phyloP scores from a whole-genome alignment of 2,888 invertebrate genomes.

The Patella ulyssiponensis region DNA sequence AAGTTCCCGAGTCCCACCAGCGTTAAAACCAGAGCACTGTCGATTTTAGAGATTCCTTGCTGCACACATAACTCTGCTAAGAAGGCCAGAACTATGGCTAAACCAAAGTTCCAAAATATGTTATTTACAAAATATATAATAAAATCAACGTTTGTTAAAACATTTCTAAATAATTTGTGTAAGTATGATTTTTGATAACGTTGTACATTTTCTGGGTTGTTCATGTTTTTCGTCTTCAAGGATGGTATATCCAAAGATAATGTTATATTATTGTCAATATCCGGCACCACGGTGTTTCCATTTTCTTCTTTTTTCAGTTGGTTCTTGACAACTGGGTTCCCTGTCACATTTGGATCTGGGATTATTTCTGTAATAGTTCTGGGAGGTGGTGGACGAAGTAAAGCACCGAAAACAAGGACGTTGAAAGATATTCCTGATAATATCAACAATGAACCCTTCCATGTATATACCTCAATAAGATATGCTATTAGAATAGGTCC shows the following conservation, averaged over 20 bases:
- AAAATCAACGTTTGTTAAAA: conserved; percentile 21
- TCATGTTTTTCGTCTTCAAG: neutral
- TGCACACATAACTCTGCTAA: conserved; percentile 48
- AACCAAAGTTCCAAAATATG: conserved; percentile 21
- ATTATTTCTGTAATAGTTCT: conserved; percentile 3
- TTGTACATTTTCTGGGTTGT: neutral
- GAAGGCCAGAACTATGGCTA: conserved; percentile 44
- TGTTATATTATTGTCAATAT: conserved; percentile 25
- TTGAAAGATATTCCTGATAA: conserved; percentile 52
- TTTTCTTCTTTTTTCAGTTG: neutral
- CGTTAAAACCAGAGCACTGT: conserved; percentile 43
- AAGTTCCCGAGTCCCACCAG: conserved; percentile 47
- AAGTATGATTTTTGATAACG: neutral
- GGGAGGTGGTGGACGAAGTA: conserved; percentile 48
- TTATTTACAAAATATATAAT: conserved; percentile 24
- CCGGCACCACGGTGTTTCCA: neutral
- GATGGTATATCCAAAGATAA: conserved; percentile 14
- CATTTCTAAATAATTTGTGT: conserved; percentile 17
- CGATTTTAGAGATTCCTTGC: conserved; percentile 41
- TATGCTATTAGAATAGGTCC: conserved; percentile 50
- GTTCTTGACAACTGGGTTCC: neutral
- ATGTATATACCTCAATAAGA: conserved; percentile 54
- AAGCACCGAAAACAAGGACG: conserved; percentile 47
- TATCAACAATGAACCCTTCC: conserved; percentile 59
- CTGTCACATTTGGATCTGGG: neutral